Conservation (phyloP, 2,888 invertebrate species). For the Pachymerium ferrugineum region DNA sequence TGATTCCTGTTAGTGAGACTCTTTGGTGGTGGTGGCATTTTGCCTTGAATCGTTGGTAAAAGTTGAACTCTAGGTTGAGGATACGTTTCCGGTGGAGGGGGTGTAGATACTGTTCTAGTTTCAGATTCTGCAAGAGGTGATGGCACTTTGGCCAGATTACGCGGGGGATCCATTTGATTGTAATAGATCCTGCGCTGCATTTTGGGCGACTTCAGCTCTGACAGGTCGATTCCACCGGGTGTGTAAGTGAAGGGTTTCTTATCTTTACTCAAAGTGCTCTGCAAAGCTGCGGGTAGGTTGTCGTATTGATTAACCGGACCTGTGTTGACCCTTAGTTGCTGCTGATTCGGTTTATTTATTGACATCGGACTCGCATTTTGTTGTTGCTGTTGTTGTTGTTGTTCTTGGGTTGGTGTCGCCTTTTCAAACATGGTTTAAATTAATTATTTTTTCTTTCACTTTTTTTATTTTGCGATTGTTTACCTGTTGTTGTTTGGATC, state of each 20-base stretch:
- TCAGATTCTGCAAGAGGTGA: conserved; percentile 39
- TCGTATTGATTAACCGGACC: conserved; percentile 36
- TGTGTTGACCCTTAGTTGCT: not conserved
- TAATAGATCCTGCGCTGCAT: conserved; percentile 53
- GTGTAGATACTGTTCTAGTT: not conserved
- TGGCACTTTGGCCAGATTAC: conserved; percentile 42
- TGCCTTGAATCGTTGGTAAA: conserved; percentile 6
- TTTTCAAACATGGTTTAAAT: too few species aligned
- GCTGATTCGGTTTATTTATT: not conserved
- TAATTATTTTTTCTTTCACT: not conserved
- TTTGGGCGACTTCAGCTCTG: conserved; percentile 81
- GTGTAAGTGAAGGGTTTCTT: conserved; percentile 96
- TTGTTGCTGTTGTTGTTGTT: not conserved
- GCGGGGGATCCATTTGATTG: conserved; percentile 35
- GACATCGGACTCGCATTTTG: not conserved
- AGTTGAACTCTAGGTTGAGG: conserved; percentile 25
- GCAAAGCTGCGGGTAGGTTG: conserved; percentile 68
- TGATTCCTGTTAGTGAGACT: conserved; percentile 43
- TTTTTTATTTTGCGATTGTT: too few species aligned
- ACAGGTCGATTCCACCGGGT: conserved; percentile 83
- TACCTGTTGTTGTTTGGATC: conserved; percentile 29
- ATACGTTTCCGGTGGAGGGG: conserved; percentile 35
- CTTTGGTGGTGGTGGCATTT: conserved; percentile 11
- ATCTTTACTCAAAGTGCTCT: conserved; percentile 82
- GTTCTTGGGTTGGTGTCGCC: not conserved